These are phyloP conservation scores for Meandrusa payeni DNA, from an alignment of 2,888 invertebrate genomes.

Conservation along the genomic window DNA sequence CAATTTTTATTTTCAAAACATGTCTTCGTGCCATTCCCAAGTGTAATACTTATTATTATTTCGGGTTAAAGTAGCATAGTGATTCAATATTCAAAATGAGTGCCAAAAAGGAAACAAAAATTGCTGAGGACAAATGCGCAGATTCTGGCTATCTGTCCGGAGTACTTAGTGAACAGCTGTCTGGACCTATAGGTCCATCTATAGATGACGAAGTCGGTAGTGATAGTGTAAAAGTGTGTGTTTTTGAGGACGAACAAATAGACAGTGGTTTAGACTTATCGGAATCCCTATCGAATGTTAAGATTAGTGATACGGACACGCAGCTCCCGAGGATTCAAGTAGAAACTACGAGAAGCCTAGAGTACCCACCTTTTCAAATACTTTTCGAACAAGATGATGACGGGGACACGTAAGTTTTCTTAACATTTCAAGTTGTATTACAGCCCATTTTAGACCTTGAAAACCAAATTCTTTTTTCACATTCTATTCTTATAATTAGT, in stretches of 20 bases:
- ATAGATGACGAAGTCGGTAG: constrained; percentile 38
- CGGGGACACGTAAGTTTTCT: constrained; percentile 90
- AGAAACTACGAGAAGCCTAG: constrained; percentile 31
- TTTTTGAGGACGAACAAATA: constrained; percentile 39
- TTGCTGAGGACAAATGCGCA: constrained; percentile 50
- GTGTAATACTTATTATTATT: constrained; percentile 29
- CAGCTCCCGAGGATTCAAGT: constrained; percentile 35
- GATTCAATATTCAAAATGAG: constrained; percentile 58
- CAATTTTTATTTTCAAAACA: constrained; percentile 39
- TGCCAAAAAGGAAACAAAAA: constrained; percentile 63
- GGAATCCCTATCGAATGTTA: constrained; percentile 82
- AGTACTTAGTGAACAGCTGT: constrained; percentile 41
- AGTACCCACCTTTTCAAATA: constrained; percentile 80
- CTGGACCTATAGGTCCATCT: constrained; percentile 30
- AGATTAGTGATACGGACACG: constrained; percentile 41
- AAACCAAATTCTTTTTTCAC: constrained; percentile 3
- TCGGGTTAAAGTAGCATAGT: constrained; percentile 29
- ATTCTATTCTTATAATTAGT: constrained; percentile 9
- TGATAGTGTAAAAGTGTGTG: constrained; percentile 36
- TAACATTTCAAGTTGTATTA: background rate
- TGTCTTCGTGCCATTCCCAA: constrained; percentile 46
- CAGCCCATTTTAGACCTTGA: constrained; percentile 16
- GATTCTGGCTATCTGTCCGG: constrained; percentile 69
- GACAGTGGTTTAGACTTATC: constrained; percentile 84
- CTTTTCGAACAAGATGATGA: constrained; percentile 90